Conservation (phyloP, 2,113 vertebrate species). For the Platysteira castanea region DNA sequence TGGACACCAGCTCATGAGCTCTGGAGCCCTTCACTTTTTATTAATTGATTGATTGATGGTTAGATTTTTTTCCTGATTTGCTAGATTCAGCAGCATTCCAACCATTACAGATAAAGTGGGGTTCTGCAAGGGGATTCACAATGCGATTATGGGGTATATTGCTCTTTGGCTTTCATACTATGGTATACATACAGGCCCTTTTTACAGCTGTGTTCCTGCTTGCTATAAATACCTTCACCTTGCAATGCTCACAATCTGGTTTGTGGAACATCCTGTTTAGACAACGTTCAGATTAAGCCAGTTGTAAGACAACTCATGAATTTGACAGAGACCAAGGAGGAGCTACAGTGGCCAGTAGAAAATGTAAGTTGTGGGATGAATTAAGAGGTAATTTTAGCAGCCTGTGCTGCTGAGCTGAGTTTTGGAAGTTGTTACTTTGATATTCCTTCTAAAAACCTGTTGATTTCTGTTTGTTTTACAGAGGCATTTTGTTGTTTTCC, state of each 20-base stretch:
- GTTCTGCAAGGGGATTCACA: background rate
- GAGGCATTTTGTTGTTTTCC: conserved; percentile 12
- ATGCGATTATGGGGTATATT: background rate
- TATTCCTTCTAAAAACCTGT: background rate
- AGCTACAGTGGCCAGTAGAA: background rate
- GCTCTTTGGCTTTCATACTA: background rate
- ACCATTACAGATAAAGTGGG: background rate
- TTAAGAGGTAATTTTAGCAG: background rate
- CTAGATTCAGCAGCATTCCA: background rate
- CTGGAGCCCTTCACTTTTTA: background rate
- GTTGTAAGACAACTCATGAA: background rate
- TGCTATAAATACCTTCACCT: background rate
- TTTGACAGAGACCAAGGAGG: background rate
- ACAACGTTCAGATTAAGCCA: background rate
- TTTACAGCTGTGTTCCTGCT: background rate
- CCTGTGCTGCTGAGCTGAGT: background rate
- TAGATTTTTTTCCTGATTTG: background rate
- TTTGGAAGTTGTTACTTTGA: background rate
- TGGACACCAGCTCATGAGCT: background rate
- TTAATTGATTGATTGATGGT: background rate
- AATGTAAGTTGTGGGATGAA: background rate
- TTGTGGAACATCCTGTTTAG: background rate
- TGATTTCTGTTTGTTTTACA: background rate
- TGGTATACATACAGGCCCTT: accelerated
- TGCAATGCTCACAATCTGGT: background rate